Conservation (phyloP, 2,888 invertebrate genomes). For the Merodon equestris region DNA sequence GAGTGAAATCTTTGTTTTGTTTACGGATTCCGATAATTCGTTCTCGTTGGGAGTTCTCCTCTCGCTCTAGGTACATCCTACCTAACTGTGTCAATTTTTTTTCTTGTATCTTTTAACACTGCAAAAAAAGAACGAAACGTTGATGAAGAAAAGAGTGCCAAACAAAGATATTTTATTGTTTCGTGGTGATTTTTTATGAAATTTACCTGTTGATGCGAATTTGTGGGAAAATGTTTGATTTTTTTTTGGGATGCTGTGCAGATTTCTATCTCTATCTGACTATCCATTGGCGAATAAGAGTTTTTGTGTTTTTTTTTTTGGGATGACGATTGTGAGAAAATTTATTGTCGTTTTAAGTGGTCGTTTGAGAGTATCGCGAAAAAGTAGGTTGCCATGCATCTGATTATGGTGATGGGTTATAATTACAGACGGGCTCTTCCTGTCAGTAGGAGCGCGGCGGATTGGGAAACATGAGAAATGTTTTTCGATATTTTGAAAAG, state of each 20-base stretch:
- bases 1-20: slow-evolving; percentile 65
- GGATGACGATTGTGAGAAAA: slow-evolving; percentile 29
- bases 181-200: slow-evolving; percentile 47
- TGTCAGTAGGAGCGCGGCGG: slow-evolving; percentile 12
- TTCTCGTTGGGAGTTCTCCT: slow-evolving; percentile 58
- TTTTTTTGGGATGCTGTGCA: slow-evolving; percentile 32
- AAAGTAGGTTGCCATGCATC: slow-evolving; percentile 43
- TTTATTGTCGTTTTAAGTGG: slow-evolving; percentile 65
- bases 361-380: slow-evolving; percentile 8
- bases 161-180: slow-evolving; percentile 65
- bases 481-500: slow-evolving; percentile 44
- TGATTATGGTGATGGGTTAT: slow-evolving; percentile 43
- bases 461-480: slow-evolving; percentile 57
- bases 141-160: slow-evolving; percentile 51
- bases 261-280: slow-evolving; percentile 46
- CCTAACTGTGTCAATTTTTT: slow-evolving; percentile 4
- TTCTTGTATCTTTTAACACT: no score
- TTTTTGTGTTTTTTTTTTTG: slow-evolving; percentile 20
- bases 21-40: slow-evolving; percentile 67
- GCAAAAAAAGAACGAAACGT: no score
- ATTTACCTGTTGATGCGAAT: slow-evolving; percentile 58
- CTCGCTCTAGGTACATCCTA: slow-evolving; percentile 25
- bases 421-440: slow-evolving; percentile 30
- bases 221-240: slow-evolving; percentile 3
- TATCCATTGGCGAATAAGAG: slow-evolving; percentile 27